A percentile compares a stretch with the other conserved stretches of the same genome.
Evolutionary conservation across 2,113 vertebrate species (phyloP).

Genomic region (Dasyurus viverrinus): DNA sequence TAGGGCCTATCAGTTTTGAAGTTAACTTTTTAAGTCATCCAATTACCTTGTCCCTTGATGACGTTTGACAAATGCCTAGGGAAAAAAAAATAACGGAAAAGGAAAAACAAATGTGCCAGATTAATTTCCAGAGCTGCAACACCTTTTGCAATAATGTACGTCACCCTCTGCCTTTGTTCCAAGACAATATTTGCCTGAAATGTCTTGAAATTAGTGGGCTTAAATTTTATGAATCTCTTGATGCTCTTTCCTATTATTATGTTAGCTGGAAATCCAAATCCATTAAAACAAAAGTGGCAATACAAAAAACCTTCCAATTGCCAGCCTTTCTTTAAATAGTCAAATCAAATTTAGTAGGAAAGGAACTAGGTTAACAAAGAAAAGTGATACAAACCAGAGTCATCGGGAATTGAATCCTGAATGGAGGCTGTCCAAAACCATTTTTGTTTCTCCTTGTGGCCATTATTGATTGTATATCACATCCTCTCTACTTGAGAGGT

Average conservation of each 20-base stretch:
- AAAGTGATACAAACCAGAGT: constrained; percentile 52
- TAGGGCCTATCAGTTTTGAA: constrained; percentile 48
- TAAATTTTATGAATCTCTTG: constrained; percentile 74
- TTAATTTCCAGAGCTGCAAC: constrained; percentile 30
- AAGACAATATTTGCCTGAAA: constrained; percentile 33
- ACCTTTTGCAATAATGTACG: constrained; percentile 58
- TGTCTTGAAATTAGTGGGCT: constrained; percentile 66
- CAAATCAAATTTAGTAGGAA: constrained; percentile 65
- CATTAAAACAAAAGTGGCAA: constrained; percentile 54
- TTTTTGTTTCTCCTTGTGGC: constrained; percentile 24
- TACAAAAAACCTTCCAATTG: constrained; percentile 63
- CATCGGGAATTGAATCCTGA: constrained; percentile 60
- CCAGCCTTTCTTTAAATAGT: constrained; percentile 66
- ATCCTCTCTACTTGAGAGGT: background rate
- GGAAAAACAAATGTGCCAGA: background rate
- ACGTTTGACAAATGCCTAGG: constrained; percentile 57
- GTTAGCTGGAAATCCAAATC: constrained; percentile 62
- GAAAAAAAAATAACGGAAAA: background rate
- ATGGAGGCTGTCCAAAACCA: constrained; percentile 62
- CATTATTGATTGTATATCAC: background rate
- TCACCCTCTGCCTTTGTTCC: constrained; percentile 61
- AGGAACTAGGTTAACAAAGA: constrained; percentile 73
- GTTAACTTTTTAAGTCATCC: constrained; percentile 17
- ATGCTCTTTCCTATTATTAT: constrained; percentile 52
- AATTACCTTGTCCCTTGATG: constrained; percentile 26